Conservation (phyloP, 1,140 invertebrate species). For the Bombus consobrinus region DNA sequence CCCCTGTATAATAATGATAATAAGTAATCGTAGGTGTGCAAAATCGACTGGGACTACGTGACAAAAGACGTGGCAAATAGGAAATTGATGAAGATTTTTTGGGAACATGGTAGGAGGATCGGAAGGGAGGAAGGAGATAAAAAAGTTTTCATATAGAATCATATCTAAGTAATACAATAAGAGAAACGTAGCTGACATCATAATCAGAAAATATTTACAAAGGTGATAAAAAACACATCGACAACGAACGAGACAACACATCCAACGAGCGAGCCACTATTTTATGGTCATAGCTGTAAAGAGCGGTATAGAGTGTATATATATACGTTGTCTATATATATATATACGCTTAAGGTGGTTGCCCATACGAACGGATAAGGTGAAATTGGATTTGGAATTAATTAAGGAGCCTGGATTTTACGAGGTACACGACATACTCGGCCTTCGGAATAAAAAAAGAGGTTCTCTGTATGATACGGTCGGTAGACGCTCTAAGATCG, state of each 20-base stretch:
- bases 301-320: slow-evolving; percentile 70
- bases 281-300: slow-evolving; percentile 82
- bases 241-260: slow-evolving; percentile 83
- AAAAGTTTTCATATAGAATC: slow-evolving; percentile 73
- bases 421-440: slow-evolving; percentile 53
- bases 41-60: slow-evolving; percentile 54
- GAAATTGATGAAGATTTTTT: background rate
- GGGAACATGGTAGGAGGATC: slow-evolving; percentile 9
- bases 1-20: slow-evolving; percentile 53
- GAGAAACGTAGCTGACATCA: slow-evolving; percentile 79
- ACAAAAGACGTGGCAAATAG: slow-evolving; percentile 25
- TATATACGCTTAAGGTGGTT: slow-evolving; percentile 63
- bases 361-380: slow-evolving; percentile 61
- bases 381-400: slow-evolving; percentile 40
- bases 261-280: slow-evolving; percentile 83
- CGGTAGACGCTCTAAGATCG: slow-evolving; percentile 64
- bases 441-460: slow-evolving; percentile 53
- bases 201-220: slow-evolving; percentile 81
- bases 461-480: slow-evolving; percentile 48
- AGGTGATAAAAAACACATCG: slow-evolving; percentile 82
- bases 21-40: slow-evolving; percentile 59
- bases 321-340: slow-evolving; percentile 50
- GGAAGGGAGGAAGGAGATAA: background rate
- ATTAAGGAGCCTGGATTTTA: slow-evolving; percentile 51
- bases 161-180: slow-evolving; percentile 80